Evolutionary conservation across 1,140 invertebrate genomes (phyloP), one percentile per base, ranked within the genome.

Genomic region (Drosophila nikananu): DNA sequence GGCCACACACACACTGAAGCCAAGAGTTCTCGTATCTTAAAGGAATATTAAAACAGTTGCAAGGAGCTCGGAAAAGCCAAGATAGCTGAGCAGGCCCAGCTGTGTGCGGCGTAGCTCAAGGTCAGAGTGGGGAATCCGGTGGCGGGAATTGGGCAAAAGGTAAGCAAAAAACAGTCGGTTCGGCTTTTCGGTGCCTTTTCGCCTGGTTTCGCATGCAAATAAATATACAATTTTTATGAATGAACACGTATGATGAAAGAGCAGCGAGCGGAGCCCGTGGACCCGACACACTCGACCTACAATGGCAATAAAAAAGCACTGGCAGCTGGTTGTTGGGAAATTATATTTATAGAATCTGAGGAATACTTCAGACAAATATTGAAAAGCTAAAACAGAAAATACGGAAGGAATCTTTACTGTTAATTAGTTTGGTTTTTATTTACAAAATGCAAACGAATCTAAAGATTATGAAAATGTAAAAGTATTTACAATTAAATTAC

Each of bases 211-310:
- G 71, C 71, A 86, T 81, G 86, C 86, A 90, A 89, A 90, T 89
- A 89, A 89, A 89, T 90, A 89, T 90, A 89, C 42, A 89, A 90
- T 86, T 89, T 89, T 90, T 86, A 89, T 89, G 86, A 89, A 89
- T 89, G 86, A 89, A 89, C 86, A 89, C 86, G 86, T 89, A 81
- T 90, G 86, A 84, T 90, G 86, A 89, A 89, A 90, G 75, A 90
- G 71, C 83, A 75, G 52, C 71, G 66, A 55, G 25, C 17, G 41
- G 13, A 37, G 57, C 73, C 44, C 66, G 52, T 57, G 67, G 76
- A 41, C 42, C 39, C 67, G 30, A 25, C 63, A 37, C 48, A 67
- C 67, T 37, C 67, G 30, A 68, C 68, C 23, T 62, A 83, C 83
- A 71, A 70, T 86, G 83, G 83, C 44, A 63, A 41, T 27, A 72